Evolutionary conservation across 1,140 invertebrate species (phyloP).

Genomic region (Coptotermes formosanus): DNA sequence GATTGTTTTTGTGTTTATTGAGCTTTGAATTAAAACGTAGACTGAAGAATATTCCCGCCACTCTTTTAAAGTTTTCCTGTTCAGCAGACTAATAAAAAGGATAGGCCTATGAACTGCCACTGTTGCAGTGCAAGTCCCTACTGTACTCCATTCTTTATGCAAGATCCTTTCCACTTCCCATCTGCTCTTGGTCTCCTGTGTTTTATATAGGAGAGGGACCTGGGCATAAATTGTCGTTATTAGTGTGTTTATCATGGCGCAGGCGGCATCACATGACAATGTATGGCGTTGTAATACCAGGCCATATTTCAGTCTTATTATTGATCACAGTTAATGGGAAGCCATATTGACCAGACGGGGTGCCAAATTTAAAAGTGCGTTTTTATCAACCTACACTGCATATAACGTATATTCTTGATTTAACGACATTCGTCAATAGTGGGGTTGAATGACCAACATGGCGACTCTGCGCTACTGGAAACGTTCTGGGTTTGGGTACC

Average conservation of each 20-base stretch:
- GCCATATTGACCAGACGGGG: neutral
- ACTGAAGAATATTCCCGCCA: neutral
- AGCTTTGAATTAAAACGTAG: neutral
- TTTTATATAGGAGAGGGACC: neutral
- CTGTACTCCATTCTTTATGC: neutral
- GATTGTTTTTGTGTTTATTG: neutral
- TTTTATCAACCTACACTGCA: neutral
- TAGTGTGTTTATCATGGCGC: conserved; percentile 2
- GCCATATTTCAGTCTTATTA: neutral
- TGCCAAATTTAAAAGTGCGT: neutral
- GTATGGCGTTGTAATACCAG: neutral
- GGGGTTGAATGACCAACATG: neutral
- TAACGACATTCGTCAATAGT: neutral
- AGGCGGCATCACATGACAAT: neutral
- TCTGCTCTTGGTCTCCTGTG: neutral
- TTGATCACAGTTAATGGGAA: neutral
- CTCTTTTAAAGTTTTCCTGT: neutral
- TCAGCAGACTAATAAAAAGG: neutral
- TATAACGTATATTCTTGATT: neutral
- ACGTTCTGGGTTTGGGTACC: neutral
- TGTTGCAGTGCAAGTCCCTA: neutral
- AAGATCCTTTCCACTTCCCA: neutral
- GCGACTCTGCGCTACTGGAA: neutral
- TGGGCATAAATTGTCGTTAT: neutral
- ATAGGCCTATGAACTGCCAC: neutral